Conservation (phyloP, 64 coral and sea anemone genomes). For the Pachyseris speciosa region DNA sequence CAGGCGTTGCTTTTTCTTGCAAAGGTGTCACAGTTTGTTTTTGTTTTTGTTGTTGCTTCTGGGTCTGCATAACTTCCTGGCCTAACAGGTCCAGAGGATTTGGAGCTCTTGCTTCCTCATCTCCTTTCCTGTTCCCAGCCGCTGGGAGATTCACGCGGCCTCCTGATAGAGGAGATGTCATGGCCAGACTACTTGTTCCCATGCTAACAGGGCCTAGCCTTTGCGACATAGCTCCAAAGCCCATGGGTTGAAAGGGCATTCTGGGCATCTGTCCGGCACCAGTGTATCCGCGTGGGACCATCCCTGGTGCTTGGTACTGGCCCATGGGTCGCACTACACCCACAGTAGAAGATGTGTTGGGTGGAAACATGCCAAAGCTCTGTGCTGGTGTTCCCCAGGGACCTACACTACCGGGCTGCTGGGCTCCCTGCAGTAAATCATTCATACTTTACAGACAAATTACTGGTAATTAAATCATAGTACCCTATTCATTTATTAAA, state of each 20-base stretch:
- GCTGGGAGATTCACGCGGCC: constrained; percentile 60
- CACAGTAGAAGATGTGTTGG: constrained; percentile 39
- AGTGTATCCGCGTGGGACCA: constrained; percentile 23
- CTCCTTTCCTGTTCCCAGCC: constrained; percentile 4
- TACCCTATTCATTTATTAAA: too few relatives aligned
- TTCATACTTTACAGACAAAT: neutral
- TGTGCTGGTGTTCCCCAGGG: constrained; percentile 32
- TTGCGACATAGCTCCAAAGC: constrained; percentile 36
- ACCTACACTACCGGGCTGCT: constrained; percentile 5
- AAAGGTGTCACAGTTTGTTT: constrained; percentile 77
- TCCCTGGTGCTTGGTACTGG: constrained; percentile 22
- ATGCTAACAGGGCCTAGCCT: constrained; percentile 52
- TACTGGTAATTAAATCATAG: too few relatives aligned
- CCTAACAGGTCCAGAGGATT: constrained; percentile 80
- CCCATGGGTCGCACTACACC: constrained; percentile 73
- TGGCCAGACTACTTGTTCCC: constrained; percentile 52
- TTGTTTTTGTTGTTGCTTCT: constrained; percentile 91
- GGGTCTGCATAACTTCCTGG: constrained; percentile 80
- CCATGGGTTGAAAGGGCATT: constrained; percentile 15
- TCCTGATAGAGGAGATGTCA: constrained; percentile 45
- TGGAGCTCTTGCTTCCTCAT: constrained; percentile 45
- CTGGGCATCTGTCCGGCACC: neutral
- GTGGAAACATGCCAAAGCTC: constrained; percentile 31
- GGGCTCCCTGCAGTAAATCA: neutral
- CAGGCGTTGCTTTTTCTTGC: constrained; percentile 1